Evolutionary conservation across 1,140 invertebrate species (phyloP).

Genomic region (Nylanderia fulva): DNA sequence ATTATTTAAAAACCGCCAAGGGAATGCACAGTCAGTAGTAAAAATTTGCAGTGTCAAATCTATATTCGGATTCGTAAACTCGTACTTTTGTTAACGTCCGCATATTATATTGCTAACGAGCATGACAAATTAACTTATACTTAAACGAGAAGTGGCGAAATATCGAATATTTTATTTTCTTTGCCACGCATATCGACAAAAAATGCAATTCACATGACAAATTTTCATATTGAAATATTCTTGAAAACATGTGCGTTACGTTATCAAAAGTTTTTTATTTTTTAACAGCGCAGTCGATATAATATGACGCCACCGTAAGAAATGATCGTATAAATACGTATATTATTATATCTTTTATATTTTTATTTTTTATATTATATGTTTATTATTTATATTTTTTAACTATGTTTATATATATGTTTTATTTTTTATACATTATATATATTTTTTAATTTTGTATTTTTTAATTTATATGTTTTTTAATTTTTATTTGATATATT

Average conservation of each 20-base stretch:
- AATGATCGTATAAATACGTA: too few relatives aligned
- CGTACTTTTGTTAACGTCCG: conserved; percentile 45
- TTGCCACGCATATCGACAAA: not conserved
- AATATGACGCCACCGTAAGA: not conserved
- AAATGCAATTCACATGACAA: not conserved
- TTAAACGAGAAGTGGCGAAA: conserved; percentile 27
- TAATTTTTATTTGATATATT: too few relatives aligned
- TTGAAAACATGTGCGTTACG: not conserved
- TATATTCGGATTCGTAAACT: conserved; percentile 7
- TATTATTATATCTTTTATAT: too few relatives aligned
- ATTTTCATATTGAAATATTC: not conserved
- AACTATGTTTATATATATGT: too few relatives aligned
- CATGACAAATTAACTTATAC: conserved; percentile 19
- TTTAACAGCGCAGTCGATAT: conserved; percentile 35
- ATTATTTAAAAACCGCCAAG: not conserved
- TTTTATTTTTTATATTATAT: too few relatives aligned
- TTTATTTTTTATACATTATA: too few relatives aligned
- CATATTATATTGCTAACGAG: conserved; percentile 30
- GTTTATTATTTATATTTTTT: too few relatives aligned
- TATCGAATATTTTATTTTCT: not conserved
- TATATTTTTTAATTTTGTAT: too few relatives aligned
- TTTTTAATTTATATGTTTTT: too few relatives aligned
- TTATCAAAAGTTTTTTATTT: conserved; percentile 37
- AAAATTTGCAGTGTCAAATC: conserved; percentile 18
- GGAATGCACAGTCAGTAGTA: not conserved